Evolutionary conservation across 2,113 vertebrate genomes (phyloP).

Genomic region (Pterocles burchelli): DNA sequence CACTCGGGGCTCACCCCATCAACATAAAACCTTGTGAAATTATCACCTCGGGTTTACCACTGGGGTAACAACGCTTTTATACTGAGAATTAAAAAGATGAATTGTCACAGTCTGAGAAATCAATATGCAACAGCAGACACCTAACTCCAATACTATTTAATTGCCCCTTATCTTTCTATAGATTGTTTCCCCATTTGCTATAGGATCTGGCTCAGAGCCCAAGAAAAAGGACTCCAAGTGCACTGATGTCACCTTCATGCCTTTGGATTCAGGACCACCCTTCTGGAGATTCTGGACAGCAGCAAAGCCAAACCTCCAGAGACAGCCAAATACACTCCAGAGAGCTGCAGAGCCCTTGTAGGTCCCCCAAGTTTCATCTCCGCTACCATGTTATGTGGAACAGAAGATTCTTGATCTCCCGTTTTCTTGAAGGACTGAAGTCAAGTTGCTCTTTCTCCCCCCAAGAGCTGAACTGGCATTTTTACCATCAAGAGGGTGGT

Average conservation of each 20-base stretch:
- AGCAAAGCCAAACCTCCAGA: neutral
- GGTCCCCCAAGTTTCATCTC: neutral
- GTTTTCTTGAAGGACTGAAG: neutral
- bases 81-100: neutral
- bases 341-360: neutral
- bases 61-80: constrained; percentile 23
- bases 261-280: neutral
- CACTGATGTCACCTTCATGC: neutral
- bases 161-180: neutral
- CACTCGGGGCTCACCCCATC: neutral
- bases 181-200: neutral
- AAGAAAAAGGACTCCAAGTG: neutral
- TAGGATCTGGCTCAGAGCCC: neutral
- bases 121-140: neutral
- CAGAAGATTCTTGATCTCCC: neutral
- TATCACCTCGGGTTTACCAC: constrained; percentile 2
- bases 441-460: neutral
- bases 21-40: constrained; percentile 12
- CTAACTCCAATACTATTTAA: neutral
- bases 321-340: neutral
- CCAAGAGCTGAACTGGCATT: neutral
- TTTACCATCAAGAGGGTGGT: neutral
- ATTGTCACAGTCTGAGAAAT: neutral
- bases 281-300: neutral
- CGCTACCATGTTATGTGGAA: fast-evolving